Evolutionary conservation across 92 coral and sea anemone species (phyloP), one percentile per base, ranked within the genome.

Genomic region (Blastomussa wellsi): DNA sequence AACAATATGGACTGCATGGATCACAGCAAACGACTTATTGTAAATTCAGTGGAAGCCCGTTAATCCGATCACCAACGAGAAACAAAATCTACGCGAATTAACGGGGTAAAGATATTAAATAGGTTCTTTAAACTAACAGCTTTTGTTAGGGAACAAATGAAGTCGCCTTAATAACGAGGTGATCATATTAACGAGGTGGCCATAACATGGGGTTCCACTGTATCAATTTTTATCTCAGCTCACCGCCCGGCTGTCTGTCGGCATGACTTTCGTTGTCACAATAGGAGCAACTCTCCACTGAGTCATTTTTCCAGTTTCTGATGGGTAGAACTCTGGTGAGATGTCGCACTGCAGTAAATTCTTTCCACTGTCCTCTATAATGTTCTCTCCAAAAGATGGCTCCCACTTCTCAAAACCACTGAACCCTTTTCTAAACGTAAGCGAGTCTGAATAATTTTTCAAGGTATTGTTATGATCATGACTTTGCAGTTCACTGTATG

Each of bases 311-410:
- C 13, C 67, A 0, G 4, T 77, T 14, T 76, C 53, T 16, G 76
- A 15, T 52, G 89, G 72, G 72, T 55, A 71, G 52, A 79, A 79
- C 72, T 71, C 89, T 19, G 89, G 85, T 70, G 85, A 86, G 11
- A 59, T 47, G 52, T 38, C 38, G 2, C 17, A 42, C 26, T 67
- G 52, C 22, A 36, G 52, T 0, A 77, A 24, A 37, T 35, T 64
- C 6, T 15, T 74, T 17, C 44, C 79, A 7, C 3, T 8, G 11
- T 74, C 87, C 4, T 42, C 64, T 5, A 17, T 0, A 12, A 13
- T 8, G 7, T 39, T 74, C 42, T 39, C 36, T 14, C 31, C 87
- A 60, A 32, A 41, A 8, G 32, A 38, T 0, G 60, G 7, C 22
- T 76, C 7, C 74, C 80, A 83, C 13, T 20, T 48, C 1, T 47